Conservation (phyloP, 2,888 invertebrate species). For the Chloroclysta siterata region DNA sequence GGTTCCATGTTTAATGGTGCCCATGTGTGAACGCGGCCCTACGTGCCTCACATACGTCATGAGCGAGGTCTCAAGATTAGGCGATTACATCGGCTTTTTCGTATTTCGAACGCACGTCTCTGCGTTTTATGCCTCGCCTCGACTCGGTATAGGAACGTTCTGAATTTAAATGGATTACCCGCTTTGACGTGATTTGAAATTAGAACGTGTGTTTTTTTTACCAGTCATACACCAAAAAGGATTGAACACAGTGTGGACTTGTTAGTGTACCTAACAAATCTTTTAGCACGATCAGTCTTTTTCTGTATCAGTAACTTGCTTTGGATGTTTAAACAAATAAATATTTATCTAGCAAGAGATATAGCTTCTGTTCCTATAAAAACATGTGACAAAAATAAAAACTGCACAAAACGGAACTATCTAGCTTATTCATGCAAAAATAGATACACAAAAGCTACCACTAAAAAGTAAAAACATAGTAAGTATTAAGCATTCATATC, state of each 20-base stretch:
- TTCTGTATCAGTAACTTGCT: no score
- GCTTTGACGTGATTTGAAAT: conserved; percentile 48
- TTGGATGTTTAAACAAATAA: no score
- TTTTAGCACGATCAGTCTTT: no score
- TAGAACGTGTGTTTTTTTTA: conserved; percentile 9
- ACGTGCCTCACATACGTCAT: conserved; percentile 82
- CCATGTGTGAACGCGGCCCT: conserved; percentile 69
- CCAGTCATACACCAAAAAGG: not conserved
- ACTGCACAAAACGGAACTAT: not conserved
- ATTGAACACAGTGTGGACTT: no score
- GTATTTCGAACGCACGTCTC: conserved; percentile 72
- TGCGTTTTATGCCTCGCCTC: conserved; percentile 68
- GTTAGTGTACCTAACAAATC: no score
- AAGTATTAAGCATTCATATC: conserved; percentile 35
- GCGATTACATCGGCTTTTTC: conserved; percentile 81
- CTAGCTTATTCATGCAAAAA: conserved; percentile 9
- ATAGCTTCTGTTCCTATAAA: no score
- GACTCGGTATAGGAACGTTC: conserved; percentile 56
- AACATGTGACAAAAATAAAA: not conserved
- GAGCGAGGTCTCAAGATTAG: conserved; percentile 82
- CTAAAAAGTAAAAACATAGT: conserved; percentile 22
- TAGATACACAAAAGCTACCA: conserved; percentile 15
- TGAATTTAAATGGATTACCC: conserved; percentile 74
- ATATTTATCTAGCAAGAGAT: no score
- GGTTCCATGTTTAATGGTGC: conserved; percentile 29